These are phyloP conservation scores for Streblospio benedicti DNA, from an alignment of 1,140 invertebrate genomes.

Conservation along the genomic window DNA sequence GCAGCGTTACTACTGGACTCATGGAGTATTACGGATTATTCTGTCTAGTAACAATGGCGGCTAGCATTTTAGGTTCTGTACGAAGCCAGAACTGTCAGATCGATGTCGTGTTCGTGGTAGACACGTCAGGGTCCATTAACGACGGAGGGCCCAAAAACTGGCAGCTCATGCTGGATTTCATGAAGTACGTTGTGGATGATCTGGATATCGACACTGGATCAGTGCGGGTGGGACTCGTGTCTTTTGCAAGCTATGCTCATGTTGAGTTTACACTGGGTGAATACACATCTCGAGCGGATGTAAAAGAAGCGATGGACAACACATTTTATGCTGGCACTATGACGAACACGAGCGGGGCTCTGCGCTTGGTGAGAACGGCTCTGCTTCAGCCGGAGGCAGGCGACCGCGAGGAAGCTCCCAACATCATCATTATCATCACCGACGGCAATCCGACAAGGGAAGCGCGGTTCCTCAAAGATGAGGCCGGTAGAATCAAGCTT, in stretches of 20 bases:
- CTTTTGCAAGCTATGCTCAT: background rate
- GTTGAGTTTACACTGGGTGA: constrained; percentile 6
- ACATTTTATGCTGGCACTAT: background rate
- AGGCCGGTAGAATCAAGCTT: background rate
- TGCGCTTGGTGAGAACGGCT: background rate
- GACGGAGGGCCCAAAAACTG: constrained; percentile 9
- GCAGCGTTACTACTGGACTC: no score
- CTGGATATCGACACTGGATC: constrained; percentile 5
- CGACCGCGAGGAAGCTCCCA: constrained; percentile 25
- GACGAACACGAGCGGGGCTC: constrained; percentile 2
- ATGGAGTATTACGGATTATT: no score
- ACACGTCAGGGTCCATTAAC: constrained; percentile 14
- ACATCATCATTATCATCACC: constrained; percentile 33
- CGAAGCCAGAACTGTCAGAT: no score
- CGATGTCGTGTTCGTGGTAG: constrained; percentile 16
- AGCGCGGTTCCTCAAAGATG: background rate
- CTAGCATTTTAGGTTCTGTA: no score
- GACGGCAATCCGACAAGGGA: constrained; percentile 23
- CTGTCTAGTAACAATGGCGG: no score
- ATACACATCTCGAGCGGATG: background rate
- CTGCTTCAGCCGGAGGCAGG: no score
- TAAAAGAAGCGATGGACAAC: background rate
- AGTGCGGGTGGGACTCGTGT: constrained; percentile 10
- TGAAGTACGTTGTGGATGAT: background rate
- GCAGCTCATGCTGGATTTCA: background rate